Conservation (phyloP, 2,888 invertebrate genomes). For the Monochamus alternatus region DNA sequence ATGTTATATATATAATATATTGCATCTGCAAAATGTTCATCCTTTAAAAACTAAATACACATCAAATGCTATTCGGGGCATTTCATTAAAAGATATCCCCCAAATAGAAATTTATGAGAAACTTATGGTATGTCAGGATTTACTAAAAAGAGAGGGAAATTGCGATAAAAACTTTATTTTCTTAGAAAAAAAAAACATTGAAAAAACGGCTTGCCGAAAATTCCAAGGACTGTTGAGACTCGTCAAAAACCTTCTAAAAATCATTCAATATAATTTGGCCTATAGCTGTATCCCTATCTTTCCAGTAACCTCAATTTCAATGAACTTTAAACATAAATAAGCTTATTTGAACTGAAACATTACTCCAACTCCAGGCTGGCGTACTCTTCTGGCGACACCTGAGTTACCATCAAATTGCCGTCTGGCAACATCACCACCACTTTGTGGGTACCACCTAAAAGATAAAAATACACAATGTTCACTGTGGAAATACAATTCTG, state of each 20-base stretch:
- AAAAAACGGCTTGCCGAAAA: neutral
- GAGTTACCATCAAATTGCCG: slow-evolving; percentile 90
- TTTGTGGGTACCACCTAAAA: slow-evolving; percentile 84
- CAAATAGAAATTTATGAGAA: slow-evolving; percentile 18
- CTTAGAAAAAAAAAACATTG: no score
- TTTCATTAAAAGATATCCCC: slow-evolving; percentile 27
- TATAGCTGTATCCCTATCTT: neutral
- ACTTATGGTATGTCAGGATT: slow-evolving; percentile 20
- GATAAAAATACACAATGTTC: slow-evolving; percentile 19
- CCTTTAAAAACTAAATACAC: slow-evolving; percentile 30
- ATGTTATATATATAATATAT: neutral
- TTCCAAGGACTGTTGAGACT: no score
- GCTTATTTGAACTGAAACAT: slow-evolving; percentile 24
- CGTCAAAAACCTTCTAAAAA: no score
- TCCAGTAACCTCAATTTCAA: slow-evolving; percentile 5
- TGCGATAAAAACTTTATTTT: neutral
- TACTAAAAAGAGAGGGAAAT: slow-evolving; percentile 4
- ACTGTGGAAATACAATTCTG: neutral
- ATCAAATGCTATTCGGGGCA: slow-evolving; percentile 43
- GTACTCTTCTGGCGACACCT: slow-evolving; percentile 89
- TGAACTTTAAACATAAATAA: slow-evolving; percentile 7
- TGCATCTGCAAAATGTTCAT: slow-evolving; percentile 22
- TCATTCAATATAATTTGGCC: no score
- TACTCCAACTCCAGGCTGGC: slow-evolving; percentile 74
- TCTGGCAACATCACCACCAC: slow-evolving; percentile 89